Base-by-base conservation (phyloP, 2,797 vertebrate genomes). In the Acropternis orthonyx region DNA sequence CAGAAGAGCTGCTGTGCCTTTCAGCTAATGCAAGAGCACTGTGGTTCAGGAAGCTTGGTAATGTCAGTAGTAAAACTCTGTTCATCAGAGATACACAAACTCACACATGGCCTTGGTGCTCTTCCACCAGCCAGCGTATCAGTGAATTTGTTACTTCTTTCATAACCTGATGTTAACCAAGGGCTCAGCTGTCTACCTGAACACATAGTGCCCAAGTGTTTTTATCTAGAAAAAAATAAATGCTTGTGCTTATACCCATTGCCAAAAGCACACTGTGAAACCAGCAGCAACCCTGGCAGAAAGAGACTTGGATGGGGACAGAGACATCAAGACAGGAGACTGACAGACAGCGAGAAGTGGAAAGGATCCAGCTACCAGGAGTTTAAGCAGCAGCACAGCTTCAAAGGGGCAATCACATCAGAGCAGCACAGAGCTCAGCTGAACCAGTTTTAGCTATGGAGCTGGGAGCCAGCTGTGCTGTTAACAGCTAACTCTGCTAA, bases 201-300 rank as follows among this genome's bases (percentile, higher is more conserved):
- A 32, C 34, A 39, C 16, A 18, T 7, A 43, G 44, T 61, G 13
- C 7, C 34, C 44, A 61, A 2, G 7, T 39, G 63, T 36, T 73
- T 85, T 71, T 46, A 80, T 48, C 30, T 27, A 84, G 68, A 72
- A 85, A 83, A 51, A 46, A 28, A 1, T 6, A 79, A 71, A 56
- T 84, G 27, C 14, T 63, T 68, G 36, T 67, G 2, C 51, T 41
- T 7, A 9, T 44, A 30, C 39, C 48, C 21, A 10, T 44, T 85
- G 59, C 52, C 68, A 93, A 91, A 90, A 88, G 32, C 44, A 62
- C 21, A 26, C 28, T 88, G 51, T 73, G 67, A 87, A 92, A 73
- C 18, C 26, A 69, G 23, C 48, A 82, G 36, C 52, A 71, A 21
- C 32, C 14, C 32, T 48, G 46, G 36, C 52, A 41, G 41, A 32